phyloP scores from a whole-genome alignment of 1,140 invertebrate species.

The Formica exsecta region DNA sequence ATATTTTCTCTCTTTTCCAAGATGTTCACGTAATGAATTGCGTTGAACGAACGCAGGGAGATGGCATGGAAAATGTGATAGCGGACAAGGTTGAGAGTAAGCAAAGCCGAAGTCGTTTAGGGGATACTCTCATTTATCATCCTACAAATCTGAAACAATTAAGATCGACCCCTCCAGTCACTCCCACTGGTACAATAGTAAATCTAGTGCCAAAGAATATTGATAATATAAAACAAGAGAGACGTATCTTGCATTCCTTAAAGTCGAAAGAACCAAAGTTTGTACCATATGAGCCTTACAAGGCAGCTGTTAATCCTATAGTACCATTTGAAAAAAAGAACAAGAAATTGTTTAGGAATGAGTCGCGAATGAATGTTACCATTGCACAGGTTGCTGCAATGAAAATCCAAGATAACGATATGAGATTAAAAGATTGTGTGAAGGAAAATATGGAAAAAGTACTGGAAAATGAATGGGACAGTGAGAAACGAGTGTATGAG shows the following conservation, averaged over 20 bases:
- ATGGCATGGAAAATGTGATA: slow-evolving; percentile 87
- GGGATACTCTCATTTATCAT: slow-evolving; percentile 85
- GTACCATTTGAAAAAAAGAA: slow-evolving; percentile 86
- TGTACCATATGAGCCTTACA: slow-evolving; percentile 95
- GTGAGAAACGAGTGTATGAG: slow-evolving; percentile 84
- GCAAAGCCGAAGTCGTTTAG: slow-evolving; percentile 78
- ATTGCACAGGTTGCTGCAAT: slow-evolving; percentile 90
- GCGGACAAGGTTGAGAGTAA: slow-evolving; percentile 74
- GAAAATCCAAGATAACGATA: slow-evolving; percentile 86
- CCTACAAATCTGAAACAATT: slow-evolving; percentile 84
- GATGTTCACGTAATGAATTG: slow-evolving; percentile 76
- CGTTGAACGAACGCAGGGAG: slow-evolving; percentile 85
- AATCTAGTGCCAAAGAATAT: slow-evolving; percentile 83
- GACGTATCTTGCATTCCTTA: slow-evolving; percentile 82
- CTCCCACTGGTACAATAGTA: slow-evolving; percentile 85
- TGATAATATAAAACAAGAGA: slow-evolving; percentile 82
- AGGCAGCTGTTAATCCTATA: slow-evolving; percentile 93
- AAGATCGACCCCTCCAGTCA: slow-evolving; percentile 81
- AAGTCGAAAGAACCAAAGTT: slow-evolving; percentile 93
- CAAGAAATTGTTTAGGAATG: slow-evolving; percentile 87
- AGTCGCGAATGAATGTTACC: slow-evolving; percentile 90
- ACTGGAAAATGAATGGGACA: slow-evolving; percentile 78
- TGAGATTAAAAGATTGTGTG: slow-evolving; percentile 75
- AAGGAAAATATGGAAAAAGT: slow-evolving; percentile 71
- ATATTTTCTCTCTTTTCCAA: slow-evolving; percentile 54